phyloP scores from a whole-genome alignment of 1,140 invertebrate species.

The Apolygus lucorum region DNA sequence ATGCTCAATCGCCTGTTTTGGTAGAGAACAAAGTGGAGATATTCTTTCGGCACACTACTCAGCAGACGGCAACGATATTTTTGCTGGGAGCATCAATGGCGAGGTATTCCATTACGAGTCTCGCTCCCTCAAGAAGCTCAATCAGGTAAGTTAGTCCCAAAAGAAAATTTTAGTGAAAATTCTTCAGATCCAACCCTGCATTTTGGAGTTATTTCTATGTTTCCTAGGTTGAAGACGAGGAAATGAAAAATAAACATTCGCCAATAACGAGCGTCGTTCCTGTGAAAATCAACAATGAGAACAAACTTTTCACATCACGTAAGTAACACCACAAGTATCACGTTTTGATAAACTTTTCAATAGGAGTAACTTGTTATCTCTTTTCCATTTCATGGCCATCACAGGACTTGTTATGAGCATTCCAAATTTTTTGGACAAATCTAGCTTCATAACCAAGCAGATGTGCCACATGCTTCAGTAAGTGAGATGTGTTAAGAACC shows the following conservation, averaged over 20 bases:
- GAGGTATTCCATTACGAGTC: constrained; percentile 8
- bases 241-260: background rate
- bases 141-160: background rate
- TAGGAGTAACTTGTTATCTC: background rate
- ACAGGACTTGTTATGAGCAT: background rate
- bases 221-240: background rate
- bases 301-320: constrained; percentile 8
- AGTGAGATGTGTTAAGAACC: background rate
- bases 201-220: background rate
- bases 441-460: background rate
- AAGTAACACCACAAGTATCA: background rate
- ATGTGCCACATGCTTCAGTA: background rate
- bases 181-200: background rate
- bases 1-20: too few species aligned
- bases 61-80: constrained; percentile 1
- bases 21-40: background rate
- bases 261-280: background rate
- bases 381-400: too few species aligned
- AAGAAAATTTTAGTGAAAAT: background rate
- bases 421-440: background rate
- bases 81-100: constrained; percentile 1
- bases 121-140: background rate
- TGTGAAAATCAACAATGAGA: background rate
- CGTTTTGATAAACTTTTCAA: background rate
- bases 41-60: constrained; percentile 6